A percentile compares a stretch with the other conserved stretches of the same genome.
Evolutionary conservation across 2,888 invertebrate genomes (phyloP).

Genomic region (Polia nebulosa): DNA sequence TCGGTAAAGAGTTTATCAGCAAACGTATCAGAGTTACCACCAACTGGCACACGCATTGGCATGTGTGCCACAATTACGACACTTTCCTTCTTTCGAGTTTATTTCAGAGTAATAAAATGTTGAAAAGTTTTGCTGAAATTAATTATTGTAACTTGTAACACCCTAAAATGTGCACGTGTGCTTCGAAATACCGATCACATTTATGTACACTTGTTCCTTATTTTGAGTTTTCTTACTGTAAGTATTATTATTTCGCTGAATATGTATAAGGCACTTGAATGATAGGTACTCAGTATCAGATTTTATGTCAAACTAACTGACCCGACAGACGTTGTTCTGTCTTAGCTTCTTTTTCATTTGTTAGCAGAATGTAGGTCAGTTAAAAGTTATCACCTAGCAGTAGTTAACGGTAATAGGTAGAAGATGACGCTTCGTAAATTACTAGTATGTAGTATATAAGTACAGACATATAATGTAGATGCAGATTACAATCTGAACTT

Average conservation of each 20-base stretch:
- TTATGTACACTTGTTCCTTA: not conserved
- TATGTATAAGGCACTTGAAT: not conserved
- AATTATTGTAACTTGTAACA: constrained; percentile 4
- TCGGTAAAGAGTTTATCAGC: constrained; percentile 23
- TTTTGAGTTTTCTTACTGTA: not conserved
- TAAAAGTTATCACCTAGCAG: no score
- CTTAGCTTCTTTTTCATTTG: no score
- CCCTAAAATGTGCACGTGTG: not conserved
- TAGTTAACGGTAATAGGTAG: not conserved
- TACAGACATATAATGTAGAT: not conserved
- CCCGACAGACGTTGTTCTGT: no score
- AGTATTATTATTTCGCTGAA: not conserved
- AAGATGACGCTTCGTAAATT: not conserved
- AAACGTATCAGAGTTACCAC: constrained; percentile 32
- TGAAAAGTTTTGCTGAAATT: constrained; percentile 2
- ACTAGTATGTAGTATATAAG: not conserved
- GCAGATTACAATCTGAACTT: constrained; percentile 23
- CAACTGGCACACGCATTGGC: constrained; percentile 9
- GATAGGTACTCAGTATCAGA: no score
- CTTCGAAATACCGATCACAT: not conserved
- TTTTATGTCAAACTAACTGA: no score
- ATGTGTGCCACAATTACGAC: constrained; percentile 29
- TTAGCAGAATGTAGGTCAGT: no score
- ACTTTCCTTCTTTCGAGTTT: not conserved
- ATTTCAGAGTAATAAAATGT: not conserved